These are phyloP conservation scores for Campoletis sonorensis DNA, from an alignment of 1,140 invertebrate species.

Conservation along the genomic window DNA sequence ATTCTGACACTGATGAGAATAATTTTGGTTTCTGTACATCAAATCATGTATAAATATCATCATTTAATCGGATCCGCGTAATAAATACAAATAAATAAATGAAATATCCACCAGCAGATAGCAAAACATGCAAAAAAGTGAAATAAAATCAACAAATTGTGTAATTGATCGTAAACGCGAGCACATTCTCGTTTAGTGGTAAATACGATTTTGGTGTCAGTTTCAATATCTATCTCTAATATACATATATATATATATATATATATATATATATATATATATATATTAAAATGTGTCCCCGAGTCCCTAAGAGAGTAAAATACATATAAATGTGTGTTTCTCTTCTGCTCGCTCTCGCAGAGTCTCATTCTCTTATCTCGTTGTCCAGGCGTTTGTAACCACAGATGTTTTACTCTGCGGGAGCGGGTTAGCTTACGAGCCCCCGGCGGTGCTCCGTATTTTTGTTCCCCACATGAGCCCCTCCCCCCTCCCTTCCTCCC, in stretches of 20 bases:
- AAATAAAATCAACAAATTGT: too few relatives aligned
- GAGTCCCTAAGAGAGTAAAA: neutral
- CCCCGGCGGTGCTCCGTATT: conserved; percentile 30
- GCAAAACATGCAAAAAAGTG: too few relatives aligned
- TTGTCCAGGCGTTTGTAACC: neutral
- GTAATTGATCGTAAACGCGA: too few relatives aligned
- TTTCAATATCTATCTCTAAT: too few relatives aligned
- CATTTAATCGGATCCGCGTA: too few relatives aligned
- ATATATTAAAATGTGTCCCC: neutral
- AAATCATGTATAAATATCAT: too few relatives aligned
- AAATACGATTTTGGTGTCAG: too few relatives aligned
- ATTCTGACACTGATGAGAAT: too few relatives aligned
- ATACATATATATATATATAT: conserved; percentile 1
- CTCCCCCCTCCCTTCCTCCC: neutral
- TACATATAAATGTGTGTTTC: neutral
- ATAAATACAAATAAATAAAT: too few relatives aligned
- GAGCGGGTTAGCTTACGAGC: conserved; percentile 25
- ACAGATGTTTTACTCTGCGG: conserved; percentile 37
- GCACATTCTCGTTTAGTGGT: too few relatives aligned
- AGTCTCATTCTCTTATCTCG: neutral
- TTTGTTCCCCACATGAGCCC: conserved; percentile 27
- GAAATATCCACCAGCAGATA: too few relatives aligned
- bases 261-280: neutral
- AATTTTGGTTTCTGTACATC: too few relatives aligned
- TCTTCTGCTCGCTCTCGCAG: neutral